phyloP scores from a whole-genome alignment of 2,797 vertebrate species.

The Bradypodion pumilum region DNA sequence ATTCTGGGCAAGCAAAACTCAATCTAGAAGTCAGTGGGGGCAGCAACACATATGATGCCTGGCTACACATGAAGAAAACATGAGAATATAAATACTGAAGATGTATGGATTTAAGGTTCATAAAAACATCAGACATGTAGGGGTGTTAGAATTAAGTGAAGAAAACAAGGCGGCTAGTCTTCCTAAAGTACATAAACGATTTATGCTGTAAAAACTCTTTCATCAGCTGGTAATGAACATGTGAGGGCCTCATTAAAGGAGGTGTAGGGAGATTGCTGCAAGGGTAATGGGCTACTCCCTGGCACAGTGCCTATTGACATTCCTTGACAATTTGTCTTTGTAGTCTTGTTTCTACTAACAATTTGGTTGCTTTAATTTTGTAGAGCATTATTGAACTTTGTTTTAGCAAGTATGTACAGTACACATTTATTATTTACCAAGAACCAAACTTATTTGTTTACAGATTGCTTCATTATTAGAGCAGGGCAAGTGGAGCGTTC shows the following conservation, averaged over 20 bases:
- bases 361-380: background rate
- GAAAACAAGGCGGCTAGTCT: background rate
- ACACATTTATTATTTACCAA: background rate
- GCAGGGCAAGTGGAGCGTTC: no score
- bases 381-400: background rate
- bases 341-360: background rate
- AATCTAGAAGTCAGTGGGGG: background rate
- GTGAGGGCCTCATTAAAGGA: background rate
- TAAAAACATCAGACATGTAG: background rate
- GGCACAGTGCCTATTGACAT: background rate
- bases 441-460: no score
- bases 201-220: background rate
- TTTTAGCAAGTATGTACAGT: background rate
- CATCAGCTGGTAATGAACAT: background rate
- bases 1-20: background rate
- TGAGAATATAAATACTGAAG: no score
- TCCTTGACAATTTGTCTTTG: background rate
- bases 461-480: background rate
- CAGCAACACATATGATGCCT: background rate
- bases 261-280: background rate
- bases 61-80: background rate
- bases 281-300: no score
- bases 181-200: background rate
- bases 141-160: background rate
- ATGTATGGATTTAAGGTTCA: no score